Percentiles rank a stretch among this genome's conserved stretches.
phyloP scores from a whole-genome alignment of 2,113 vertebrate species.

The Anseranas semipalmata region DNA sequence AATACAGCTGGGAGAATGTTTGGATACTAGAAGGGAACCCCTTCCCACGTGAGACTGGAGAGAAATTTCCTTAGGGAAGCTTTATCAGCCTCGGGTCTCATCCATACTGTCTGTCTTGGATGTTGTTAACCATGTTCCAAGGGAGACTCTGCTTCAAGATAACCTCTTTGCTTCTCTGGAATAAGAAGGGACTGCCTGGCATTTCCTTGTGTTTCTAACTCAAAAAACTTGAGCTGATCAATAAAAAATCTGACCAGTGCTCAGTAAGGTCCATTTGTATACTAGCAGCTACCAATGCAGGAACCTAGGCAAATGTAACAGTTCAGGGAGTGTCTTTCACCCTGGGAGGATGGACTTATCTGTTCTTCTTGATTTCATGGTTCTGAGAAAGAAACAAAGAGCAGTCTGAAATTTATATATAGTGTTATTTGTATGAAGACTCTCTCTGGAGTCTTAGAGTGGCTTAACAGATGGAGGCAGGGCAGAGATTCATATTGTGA shows the following conservation, averaged over 20 bases:
- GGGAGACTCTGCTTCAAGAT: neutral
- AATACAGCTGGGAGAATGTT: neutral
- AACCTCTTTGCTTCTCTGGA: neutral
- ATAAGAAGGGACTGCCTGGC: neutral
- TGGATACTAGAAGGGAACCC: neutral
- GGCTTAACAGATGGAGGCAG: constrained; percentile 44
- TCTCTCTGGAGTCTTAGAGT: neutral
- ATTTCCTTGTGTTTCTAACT: neutral
- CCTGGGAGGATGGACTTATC: neutral
- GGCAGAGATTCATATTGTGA: neutral
- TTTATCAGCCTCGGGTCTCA: neutral
- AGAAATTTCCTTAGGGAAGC: neutral
- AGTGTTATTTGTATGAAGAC: neutral
- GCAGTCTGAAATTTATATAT: neutral
- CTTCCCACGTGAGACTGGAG: neutral
- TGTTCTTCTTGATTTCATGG: neutral
- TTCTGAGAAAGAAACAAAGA: neutral
- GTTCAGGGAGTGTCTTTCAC: neutral
- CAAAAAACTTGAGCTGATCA: neutral
- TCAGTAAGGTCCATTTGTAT: neutral
- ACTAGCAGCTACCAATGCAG: accelerated
- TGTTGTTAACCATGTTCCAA: neutral
- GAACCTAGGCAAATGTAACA: neutral
- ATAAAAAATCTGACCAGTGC: neutral
- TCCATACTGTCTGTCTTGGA: neutral